A percentile compares a stretch with the other conserved stretches of the same genome.
phyloP scores from a whole-genome alignment of 2,113 vertebrate species.

The Pantherophis guttatus region DNA sequence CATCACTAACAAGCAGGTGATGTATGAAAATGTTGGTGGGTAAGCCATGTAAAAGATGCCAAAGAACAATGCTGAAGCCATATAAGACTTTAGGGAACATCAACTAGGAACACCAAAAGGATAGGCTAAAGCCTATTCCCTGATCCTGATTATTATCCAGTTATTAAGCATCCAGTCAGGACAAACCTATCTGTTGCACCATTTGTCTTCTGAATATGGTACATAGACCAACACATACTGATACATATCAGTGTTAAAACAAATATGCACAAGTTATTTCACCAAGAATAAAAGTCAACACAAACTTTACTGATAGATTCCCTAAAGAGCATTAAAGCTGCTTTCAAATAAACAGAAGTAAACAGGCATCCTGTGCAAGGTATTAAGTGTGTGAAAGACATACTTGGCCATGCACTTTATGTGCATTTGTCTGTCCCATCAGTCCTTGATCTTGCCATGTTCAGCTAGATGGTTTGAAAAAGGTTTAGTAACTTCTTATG shows the following conservation, averaged over 20 bases:
- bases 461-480: background rate
- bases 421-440: background rate
- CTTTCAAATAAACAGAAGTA: background rate
- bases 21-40: background rate
- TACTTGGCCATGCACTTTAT: background rate
- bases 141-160: background rate
- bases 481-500: background rate
- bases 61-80: background rate
- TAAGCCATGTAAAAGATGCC: background rate
- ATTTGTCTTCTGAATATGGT: background rate
- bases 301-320: background rate
- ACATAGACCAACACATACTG: background rate
- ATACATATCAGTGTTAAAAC: background rate
- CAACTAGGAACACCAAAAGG: background rate
- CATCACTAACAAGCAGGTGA: background rate
- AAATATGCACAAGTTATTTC: background rate
- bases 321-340: background rate
- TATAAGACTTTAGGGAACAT: background rate
- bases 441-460: background rate
- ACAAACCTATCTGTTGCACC: background rate
- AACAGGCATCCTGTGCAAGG: background rate
- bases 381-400: background rate
- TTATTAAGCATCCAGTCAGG: background rate
- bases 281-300: background rate
- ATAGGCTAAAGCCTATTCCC: background rate